phyloP scores from a whole-genome alignment of 2,888 invertebrate species.

The Macrophya alboannulata region DNA sequence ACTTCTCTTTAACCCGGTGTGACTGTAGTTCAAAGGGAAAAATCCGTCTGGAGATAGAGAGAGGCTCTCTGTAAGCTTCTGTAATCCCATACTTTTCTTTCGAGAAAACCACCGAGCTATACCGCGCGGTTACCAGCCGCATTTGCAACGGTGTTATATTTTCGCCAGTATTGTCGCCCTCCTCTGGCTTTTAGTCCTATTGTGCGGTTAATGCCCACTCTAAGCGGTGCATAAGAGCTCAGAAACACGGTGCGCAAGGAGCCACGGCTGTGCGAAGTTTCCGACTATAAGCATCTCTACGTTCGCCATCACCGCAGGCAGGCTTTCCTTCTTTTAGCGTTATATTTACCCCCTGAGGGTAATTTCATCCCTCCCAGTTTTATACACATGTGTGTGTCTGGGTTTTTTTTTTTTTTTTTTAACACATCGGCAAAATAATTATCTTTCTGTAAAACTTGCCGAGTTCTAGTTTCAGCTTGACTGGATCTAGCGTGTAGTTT shows the following conservation, averaged over 20 bases:
- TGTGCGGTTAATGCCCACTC: constrained; percentile 70
- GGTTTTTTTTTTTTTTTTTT: constrained; percentile 47
- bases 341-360: constrained; percentile 69
- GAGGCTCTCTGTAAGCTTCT: constrained; percentile 30
- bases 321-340: constrained; percentile 58
- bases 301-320: constrained; percentile 53
- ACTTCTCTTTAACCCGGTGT: constrained; percentile 1
- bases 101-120: constrained; percentile 21
- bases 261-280: constrained; percentile 56
- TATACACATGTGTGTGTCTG: constrained; percentile 38
- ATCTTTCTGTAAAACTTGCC: background rate
- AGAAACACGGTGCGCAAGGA: constrained; percentile 64
- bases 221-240: constrained; percentile 68
- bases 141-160: constrained; percentile 52
- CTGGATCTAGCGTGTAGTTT: background rate
- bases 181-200: constrained; percentile 65
- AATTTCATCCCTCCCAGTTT: constrained; percentile 52
- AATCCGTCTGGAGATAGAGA: constrained; percentile 49
- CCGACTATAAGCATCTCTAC: constrained; percentile 14
- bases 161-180: constrained; percentile 54
- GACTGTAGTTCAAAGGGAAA: constrained; percentile 22
- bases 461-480: background rate
- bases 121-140: background rate
- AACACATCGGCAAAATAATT: constrained; percentile 3
- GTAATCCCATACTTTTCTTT: constrained; percentile 54